Evolutionary conservation across 2,113 vertebrate species (phyloP), one percentile per base, ranked within the genome.

Genomic region (Protomyctophum bolini): DNA sequence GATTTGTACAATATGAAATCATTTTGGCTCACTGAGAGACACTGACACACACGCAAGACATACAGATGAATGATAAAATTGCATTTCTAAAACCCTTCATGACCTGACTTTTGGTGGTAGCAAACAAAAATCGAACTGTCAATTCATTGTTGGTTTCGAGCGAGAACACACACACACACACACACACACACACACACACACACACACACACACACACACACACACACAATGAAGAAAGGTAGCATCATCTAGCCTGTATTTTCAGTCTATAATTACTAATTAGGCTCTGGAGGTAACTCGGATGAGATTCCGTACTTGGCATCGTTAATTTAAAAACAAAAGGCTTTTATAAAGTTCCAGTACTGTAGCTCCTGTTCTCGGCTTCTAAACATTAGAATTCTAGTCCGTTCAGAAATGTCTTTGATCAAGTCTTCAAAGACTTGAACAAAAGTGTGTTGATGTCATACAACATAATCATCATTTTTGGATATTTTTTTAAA

Each of bases 201-300:
- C 33, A n/a, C 14, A 57, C 52, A 49, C 60, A 49, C 33, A 9
- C n/a, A 46, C n/a, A 55, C 7, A 54, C 21, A 45, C 45, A 65
- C 10, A 21, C 64, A 68, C 59, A 57, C 49, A n/a, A n/a, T n/a
- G n/a, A n/a, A n/a, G n/a, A n/a, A n/a, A 49, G 48, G 60, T 3
- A 58, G 66, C 54, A 64, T 58, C 54, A 56, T n/a, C 8, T 56
- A 55, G 46, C 33, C 51, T 12, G 10, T 6, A 54, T 12, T 54
- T 54, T 54, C 51, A 54, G 51, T 54, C 10, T 54, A 12, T 6
- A n/a, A 12, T 12, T 47, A 21, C 2, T 6, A n/a, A 12, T 12
- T 47, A 21, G 60, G 52, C 59, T 63, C 33, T 41, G 5, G 33
- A 6, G 33, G 33, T 41, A 41, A 41, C 33, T 41, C 33, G 3